These are phyloP conservation scores for Phengaris arion DNA, from an alignment of 2,888 invertebrate species.

Conservation along the genomic window DNA sequence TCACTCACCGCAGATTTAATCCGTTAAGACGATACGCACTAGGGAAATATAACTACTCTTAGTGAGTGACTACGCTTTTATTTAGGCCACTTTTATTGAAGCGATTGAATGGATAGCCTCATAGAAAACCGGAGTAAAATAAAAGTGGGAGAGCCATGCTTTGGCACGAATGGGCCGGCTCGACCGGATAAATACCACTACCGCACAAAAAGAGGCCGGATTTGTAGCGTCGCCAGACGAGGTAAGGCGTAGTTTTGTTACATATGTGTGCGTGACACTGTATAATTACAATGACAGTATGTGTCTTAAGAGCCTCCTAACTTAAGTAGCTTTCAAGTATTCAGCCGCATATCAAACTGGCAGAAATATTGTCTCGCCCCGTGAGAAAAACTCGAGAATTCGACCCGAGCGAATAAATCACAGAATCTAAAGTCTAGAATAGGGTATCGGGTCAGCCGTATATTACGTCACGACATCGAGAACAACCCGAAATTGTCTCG, in stretches of 20 bases:
- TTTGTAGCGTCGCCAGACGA: too few species aligned
- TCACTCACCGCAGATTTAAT: not conserved
- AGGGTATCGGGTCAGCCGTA: conserved; percentile 54
- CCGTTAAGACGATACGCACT: not conserved
- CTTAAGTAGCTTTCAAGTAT: not conserved
- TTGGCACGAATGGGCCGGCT: too few species aligned
- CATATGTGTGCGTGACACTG: too few species aligned
- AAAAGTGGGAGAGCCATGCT: too few species aligned
- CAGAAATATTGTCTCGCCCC: conserved; percentile 40
- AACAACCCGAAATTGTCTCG: conserved; percentile 47
- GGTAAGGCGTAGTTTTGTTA: too few species aligned
- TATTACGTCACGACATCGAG: conserved; percentile 52
- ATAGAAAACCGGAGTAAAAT: not conserved
- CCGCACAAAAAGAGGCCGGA: too few species aligned
- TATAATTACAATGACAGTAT: too few species aligned
- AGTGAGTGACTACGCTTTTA: not conserved
- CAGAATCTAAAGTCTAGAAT: conserved; percentile 58
- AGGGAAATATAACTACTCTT: not conserved
- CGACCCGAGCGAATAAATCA: conserved; percentile 50
- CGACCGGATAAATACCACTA: too few species aligned
- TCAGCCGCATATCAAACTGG: conserved; percentile 4
- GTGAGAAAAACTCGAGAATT: conserved; percentile 31
- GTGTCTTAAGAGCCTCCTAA: not conserved
- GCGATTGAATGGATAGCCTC: not conserved
- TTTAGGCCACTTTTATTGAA: not conserved